Base-by-base conservation (phyloP, 2,113 vertebrate genomes). In the Dipodomys ordii region DNA sequence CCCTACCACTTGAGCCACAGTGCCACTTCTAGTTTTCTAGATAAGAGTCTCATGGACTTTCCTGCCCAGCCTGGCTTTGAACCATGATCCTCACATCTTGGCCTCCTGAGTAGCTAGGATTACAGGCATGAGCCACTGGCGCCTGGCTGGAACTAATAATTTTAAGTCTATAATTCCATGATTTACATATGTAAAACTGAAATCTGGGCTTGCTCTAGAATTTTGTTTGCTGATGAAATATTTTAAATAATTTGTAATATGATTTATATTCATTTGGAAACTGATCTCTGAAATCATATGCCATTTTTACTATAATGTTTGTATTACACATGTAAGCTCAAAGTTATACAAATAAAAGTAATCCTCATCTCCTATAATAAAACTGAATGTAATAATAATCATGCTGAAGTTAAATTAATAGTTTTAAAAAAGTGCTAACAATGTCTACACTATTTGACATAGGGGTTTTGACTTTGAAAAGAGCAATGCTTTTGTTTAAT, bases 171-270 rank as follows among this genome's bases (percentile, higher is more conserved):
- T 44, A 49, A 64, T 32, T 62, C 67, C 87, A 83, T 79, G 49
- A 90, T 65, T 83, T 67, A 35, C 13, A 88, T 76, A 86, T 76
- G 19, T 94, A 92, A 92, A 88, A 92, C 27, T 79, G 39, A 87
- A 92, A 32, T 73, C 4, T 62, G 16, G n/a, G n/a, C 87, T 96
- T 95, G 49, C 23, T 87, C 95, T 91, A 80, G 25, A 90, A 89
- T 87, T 93, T 92, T 87, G 88, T 84, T 89, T 88, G 91, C 18
- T 96, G 65, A 84, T 83, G 64, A 94, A 90, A 86, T 82, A 93
- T 77, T 87, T 94, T 89, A 93, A 93, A 22, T 86, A 72, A 94
- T 94, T 35, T 92, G 35, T n/a, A 96, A 93, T 86, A 92, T 73
- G 77, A 60, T 44, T 89, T 60, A 88, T 7, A 82, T 27, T 93